Evolutionary conservation across 2,113 vertebrate species (phyloP).

Genomic region (Neodontobutis hainanensis): DNA sequence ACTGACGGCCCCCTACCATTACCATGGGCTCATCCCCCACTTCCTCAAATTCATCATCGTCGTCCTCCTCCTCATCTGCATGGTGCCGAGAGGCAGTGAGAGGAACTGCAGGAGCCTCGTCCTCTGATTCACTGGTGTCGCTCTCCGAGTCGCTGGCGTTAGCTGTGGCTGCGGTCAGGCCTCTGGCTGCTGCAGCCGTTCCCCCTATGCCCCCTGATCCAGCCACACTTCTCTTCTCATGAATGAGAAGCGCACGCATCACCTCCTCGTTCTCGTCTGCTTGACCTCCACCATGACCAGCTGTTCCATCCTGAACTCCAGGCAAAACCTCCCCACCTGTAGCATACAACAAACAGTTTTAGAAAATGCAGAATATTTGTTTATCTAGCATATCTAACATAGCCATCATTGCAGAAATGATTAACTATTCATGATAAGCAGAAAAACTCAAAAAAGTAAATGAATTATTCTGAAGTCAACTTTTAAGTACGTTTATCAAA

Average conservation of each 20-base stretch:
- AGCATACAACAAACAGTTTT: constrained; percentile 10
- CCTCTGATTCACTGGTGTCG: constrained; percentile 96
- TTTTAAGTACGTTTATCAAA: neutral
- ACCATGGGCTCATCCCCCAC: constrained; percentile 88
- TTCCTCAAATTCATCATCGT: constrained; percentile 93
- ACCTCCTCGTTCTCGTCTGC: constrained; percentile 93
- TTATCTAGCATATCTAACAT: no score
- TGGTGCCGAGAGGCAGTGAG: constrained; percentile 29
- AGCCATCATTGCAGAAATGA: no score
- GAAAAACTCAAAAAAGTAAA: neutral
- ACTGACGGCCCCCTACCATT: constrained; percentile 86
- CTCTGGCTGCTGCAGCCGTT: constrained; percentile 33
- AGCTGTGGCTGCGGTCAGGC: constrained; percentile 57
- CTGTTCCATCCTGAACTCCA: constrained; percentile 70
- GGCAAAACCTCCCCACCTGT: constrained; percentile 74
- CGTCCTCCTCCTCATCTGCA: constrained; percentile 79
- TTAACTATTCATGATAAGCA: no score
- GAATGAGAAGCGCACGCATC: constrained; percentile 96
- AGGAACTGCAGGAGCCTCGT: constrained; percentile 75
- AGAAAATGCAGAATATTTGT: neutral
- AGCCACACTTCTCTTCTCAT: constrained; percentile 86
- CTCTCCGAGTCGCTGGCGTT: constrained; percentile 94
- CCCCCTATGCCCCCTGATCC: constrained; percentile 59
- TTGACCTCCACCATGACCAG: constrained; percentile 72
- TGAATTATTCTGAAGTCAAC: neutral